Evolutionary conservation across 1,140 invertebrate genomes (phyloP).

Genomic region (Apis florea): DNA sequence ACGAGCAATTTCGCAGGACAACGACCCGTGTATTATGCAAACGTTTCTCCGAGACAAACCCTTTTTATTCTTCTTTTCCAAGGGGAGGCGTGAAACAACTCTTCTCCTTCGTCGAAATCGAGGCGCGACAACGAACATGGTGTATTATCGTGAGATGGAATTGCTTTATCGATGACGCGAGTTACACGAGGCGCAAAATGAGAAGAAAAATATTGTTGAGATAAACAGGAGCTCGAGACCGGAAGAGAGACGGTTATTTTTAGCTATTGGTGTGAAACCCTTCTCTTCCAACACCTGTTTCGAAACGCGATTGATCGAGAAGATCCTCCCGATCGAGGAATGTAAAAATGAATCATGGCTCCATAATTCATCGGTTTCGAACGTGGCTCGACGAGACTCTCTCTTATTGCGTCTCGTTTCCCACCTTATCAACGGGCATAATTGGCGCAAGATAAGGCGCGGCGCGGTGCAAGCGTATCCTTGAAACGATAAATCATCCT

Average conservation of each 20-base stretch:
- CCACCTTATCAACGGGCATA: conserved; percentile 43
- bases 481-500: conserved; percentile 37
- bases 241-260: conserved; percentile 34
- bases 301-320: too few relatives aligned
- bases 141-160: not conserved
- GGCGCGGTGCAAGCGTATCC: conserved; percentile 22
- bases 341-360: too few relatives aligned
- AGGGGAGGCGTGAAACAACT: conserved; percentile 16
- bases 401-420: not conserved
- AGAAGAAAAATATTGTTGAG: not conserved
- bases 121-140: not conserved
- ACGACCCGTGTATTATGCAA: conserved; percentile 37
- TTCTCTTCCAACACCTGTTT: too few relatives aligned
- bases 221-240: conserved; percentile 4
- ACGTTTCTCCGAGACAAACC: not conserved
- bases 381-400: too few relatives aligned
- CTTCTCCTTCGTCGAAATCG: not conserved
- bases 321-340: too few relatives aligned
- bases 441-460: conserved; percentile 48
- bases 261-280: too few relatives aligned
- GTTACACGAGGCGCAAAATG: too few relatives aligned
- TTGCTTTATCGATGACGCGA: not conserved
- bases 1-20: conserved; percentile 49
- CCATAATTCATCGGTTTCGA: too few relatives aligned
- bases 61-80: too few relatives aligned